A percentile compares a stretch with the other conserved stretches of the same genome.
Evolutionary conservation across 2,797 vertebrate genomes (phyloP).

Genomic region (Eupleurogrammus muticus): DNA sequence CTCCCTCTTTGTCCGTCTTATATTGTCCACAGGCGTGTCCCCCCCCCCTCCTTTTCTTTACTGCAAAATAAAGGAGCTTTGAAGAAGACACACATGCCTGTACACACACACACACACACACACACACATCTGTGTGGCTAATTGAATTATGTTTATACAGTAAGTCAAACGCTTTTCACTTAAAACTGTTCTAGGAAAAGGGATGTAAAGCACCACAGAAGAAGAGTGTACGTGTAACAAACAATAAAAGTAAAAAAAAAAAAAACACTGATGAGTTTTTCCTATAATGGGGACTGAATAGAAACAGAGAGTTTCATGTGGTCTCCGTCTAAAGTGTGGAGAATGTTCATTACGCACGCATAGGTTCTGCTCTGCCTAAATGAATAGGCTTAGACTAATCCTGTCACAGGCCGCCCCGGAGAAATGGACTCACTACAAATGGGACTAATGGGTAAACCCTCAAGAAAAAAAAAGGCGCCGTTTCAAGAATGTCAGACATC

Average conservation of each 20-base stretch:
- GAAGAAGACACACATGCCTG: constrained; percentile 37
- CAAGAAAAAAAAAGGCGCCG: constrained; percentile 9
- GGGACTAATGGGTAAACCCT: constrained; percentile 28
- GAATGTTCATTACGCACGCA: constrained; percentile 60
- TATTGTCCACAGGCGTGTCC: constrained; percentile 73
- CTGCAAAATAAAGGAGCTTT: constrained; percentile 71
- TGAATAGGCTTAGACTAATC: constrained; percentile 63
- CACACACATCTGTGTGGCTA: constrained; percentile 57
- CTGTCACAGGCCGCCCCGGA: constrained; percentile 39
- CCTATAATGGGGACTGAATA: background rate
- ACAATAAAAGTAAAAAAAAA: constrained; percentile 21
- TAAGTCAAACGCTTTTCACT: constrained; percentile 59
- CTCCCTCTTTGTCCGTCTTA: constrained; percentile 75
- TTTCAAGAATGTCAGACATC: constrained; percentile 15
- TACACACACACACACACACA: constrained; percentile 2
- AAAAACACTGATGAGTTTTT: constrained; percentile 14
- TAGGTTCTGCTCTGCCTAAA: constrained; percentile 56
- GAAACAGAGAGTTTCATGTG: constrained; percentile 28
- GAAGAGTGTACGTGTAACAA: constrained; percentile 30
- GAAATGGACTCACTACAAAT: constrained; percentile 41
- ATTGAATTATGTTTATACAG: constrained; percentile 72
- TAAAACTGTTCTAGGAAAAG: background rate
- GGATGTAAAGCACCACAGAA: background rate
- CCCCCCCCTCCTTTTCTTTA: constrained; percentile 70
- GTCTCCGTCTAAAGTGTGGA: constrained; percentile 34